Base-by-base conservation (phyloP, 1,140 invertebrate species). In the Muscidifurax raptorellus region DNA sequence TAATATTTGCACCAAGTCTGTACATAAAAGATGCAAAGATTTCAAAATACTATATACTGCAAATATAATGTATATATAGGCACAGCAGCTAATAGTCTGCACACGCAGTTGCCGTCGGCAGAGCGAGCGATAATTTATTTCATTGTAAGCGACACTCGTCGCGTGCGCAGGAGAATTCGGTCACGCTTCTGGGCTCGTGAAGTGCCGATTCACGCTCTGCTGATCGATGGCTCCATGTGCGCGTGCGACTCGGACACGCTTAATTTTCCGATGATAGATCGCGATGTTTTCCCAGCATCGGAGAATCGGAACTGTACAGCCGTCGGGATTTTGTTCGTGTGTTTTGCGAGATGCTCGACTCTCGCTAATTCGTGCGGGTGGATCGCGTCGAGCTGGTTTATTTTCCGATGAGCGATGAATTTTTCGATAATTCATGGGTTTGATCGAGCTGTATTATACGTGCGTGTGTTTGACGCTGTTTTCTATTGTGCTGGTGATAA, bases 191-290 rank as follows among this genome's bases (percentile, higher is more conserved):
- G 36, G 84, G 80, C 67, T 32, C 71, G 76, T 75, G 86, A 87
- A 86, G 86, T 86, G 80, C 59, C 87, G 84, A 86, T 86, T 88
- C 86, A 85, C 83, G 44, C 77, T 86, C 84, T 27, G 13, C 78
- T 88, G 89, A 89, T 89, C 88, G 89, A 89, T 89, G 84, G 82
- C 80, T n/a, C 40, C 69, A 18, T 52, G 27, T 40, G 69, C 59
- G 79, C 74, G 22, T 67, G 44, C 64, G 71, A 77, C 79, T 77
- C 40, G 40, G 78, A 47, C 83, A 81, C 79, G 83, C 83, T 81
- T 81, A 77, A 85, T 85, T 81, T 81, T 27, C 72, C 83, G 52
- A 84, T 84, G 83, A 85, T 85, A 85, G 83, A 85, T 81, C 78
- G 72, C 66, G 69, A n/a, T 67, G 71, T 32, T 74, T 66, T 80